Percentiles rank a stretch among this genome's conserved stretches.
Evolutionary conservation across 1,140 invertebrate species (phyloP).

Genomic region (Bombus waltoni): DNA sequence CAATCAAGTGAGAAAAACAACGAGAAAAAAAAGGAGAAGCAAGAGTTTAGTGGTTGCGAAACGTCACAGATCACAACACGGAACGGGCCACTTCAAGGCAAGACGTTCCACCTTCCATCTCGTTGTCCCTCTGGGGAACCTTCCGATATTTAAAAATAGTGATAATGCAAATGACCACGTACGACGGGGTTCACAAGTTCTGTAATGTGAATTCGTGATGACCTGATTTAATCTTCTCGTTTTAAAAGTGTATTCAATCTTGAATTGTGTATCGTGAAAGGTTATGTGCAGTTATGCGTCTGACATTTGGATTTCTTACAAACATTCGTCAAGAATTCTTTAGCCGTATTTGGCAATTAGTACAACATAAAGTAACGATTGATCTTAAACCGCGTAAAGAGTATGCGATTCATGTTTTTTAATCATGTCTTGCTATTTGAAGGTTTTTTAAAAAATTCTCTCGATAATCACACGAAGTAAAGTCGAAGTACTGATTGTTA

Average conservation of each 20-base stretch:
- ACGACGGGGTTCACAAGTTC: conserved; percentile 15
- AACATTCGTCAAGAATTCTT: conserved; percentile 23
- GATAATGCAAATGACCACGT: conserved; percentile 25
- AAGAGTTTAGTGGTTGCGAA: conserved; percentile 68
- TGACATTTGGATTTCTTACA: conserved; percentile 40
- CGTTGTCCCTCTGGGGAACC: neutral
- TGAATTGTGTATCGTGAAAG: conserved; percentile 45
- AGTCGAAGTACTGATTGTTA: neutral
- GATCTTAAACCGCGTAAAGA: conserved; percentile 18
- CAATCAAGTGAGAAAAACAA: conserved; percentile 14
- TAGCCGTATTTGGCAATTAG: conserved; percentile 31
- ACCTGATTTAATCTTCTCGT: conserved; percentile 49
- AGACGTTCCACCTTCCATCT: conserved; percentile 39
- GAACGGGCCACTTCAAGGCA: conserved; percentile 55
- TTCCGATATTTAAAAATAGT: conserved; percentile 30
- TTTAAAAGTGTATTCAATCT: conserved; percentile 29
- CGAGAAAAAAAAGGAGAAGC: conserved; percentile 12
- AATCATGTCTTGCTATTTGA: conserved; percentile 9
- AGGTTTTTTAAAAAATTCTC: conserved; percentile 28
- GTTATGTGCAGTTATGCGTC: conserved; percentile 63
- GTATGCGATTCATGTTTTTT: conserved; percentile 12
- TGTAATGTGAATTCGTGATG: conserved; percentile 22
- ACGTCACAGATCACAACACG: conserved; percentile 66
- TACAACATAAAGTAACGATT: conserved; percentile 19
- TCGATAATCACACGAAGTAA: conserved; percentile 7